A percentile compares a stretch with the other conserved stretches of the same genome.
Evolutionary conservation across 2,797 vertebrate species (phyloP).

Genomic region (Erpetoichthys calabaricus): DNA sequence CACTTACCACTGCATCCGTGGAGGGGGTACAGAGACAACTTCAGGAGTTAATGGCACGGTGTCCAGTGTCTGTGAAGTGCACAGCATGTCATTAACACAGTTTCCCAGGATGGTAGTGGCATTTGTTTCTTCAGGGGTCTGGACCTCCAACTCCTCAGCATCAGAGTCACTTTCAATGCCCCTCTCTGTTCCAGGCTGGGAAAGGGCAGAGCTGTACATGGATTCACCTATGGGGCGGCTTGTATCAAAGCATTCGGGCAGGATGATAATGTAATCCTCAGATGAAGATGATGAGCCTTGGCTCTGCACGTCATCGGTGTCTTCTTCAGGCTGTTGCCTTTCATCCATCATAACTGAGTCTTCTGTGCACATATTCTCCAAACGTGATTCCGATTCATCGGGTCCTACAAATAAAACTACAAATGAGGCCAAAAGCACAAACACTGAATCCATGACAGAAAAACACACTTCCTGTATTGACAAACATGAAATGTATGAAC

Average conservation of each 20-base stretch:
- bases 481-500: too few relatives aligned
- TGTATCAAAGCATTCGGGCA: conserved; percentile 94
- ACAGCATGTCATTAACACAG: conserved; percentile 51
- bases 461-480: too few relatives aligned
- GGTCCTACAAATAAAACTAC: too few relatives aligned
- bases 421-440: too few relatives aligned
- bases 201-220: conserved; percentile 83
- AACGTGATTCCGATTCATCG: too few relatives aligned
- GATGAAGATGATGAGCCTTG: conserved; percentile 79
- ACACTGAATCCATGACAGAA: too few relatives aligned
- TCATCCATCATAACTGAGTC: conserved; percentile 17
- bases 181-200: conserved; percentile 51
- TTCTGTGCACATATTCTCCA: background rate
- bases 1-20: conserved; percentile 16
- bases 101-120: conserved; percentile 15
- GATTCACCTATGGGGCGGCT: conserved; percentile 83
- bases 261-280: conserved; percentile 86
- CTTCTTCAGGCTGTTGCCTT: conserved; percentile 24
- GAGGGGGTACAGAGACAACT: conserved; percentile 26
- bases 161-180: conserved; percentile 26
- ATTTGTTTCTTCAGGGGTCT: conserved; percentile 17
- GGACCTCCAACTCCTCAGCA: conserved; percentile 11
- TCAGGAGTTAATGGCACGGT: conserved; percentile 54
- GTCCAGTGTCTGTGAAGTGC: conserved; percentile 57
- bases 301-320: conserved; percentile 79